Conservation (phyloP, 2,797 vertebrate genomes). For the Ciconia nigra region DNA sequence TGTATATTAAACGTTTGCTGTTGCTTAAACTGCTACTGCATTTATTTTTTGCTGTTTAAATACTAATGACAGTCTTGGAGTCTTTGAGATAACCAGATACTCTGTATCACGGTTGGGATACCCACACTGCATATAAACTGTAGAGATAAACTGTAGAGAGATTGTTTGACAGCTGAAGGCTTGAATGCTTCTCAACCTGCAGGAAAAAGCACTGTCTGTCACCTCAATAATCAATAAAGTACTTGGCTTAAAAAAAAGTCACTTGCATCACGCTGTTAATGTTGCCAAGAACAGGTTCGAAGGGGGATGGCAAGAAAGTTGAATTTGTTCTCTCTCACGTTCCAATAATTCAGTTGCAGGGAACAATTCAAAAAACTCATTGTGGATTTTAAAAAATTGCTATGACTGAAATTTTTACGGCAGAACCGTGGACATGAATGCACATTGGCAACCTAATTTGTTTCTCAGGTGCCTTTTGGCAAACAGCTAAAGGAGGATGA, state of each 20-base stretch:
- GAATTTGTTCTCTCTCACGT: neutral
- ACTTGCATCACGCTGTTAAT: neutral
- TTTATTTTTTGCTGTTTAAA: neutral
- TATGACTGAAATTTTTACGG: neutral
- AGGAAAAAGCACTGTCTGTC: neutral
- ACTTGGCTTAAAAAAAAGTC: neutral
- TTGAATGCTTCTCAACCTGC: neutral
- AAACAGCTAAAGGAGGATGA: neutral
- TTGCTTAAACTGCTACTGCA: neutral
- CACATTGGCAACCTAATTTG: fast-evolving
- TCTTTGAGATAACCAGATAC: neutral
- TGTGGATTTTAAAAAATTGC: neutral
- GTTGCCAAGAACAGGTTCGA: neutral
- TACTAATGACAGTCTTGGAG: neutral
- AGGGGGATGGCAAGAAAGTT: neutral
- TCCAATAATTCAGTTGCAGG: neutral
- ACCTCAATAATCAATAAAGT: neutral
- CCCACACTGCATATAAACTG: fast-evolving
- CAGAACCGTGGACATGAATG: neutral
- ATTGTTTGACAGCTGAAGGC: neutral
- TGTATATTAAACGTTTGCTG: neutral
- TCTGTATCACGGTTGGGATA: neutral
- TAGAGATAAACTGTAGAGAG: neutral
- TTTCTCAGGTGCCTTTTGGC: neutral
- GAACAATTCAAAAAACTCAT: neutral